A percentile compares a stretch with the other conserved stretches of the same genome.
Conservation (phyloP, 2,113 vertebrate species). For the Chaetops frenatus region DNA sequence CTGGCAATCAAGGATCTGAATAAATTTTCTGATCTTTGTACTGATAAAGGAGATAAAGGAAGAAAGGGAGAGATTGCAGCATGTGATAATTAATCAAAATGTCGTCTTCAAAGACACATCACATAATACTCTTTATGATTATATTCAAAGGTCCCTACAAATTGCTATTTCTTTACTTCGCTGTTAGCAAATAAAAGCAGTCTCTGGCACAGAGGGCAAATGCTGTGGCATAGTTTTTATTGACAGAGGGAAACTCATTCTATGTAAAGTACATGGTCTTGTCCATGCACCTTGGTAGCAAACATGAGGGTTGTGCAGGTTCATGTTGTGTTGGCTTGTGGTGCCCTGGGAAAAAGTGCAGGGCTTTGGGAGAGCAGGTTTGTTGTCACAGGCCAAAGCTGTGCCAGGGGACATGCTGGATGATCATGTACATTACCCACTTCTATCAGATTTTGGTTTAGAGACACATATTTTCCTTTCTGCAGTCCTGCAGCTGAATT, state of each 20-base stretch:
- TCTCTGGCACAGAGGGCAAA: background rate
- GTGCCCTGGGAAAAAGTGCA: background rate
- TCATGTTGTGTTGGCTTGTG: background rate
- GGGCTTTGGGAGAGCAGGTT: background rate
- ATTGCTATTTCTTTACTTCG: background rate
- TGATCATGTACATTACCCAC: rapidly evolving
- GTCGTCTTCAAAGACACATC: background rate
- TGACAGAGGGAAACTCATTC: background rate
- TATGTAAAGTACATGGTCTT: rapidly evolving
- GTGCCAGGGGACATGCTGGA: background rate
- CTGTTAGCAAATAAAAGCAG: background rate
- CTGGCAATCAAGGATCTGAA: background rate
- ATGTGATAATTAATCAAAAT: background rate
- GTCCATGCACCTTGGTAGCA: background rate
- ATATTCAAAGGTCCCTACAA: background rate
- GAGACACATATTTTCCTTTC: background rate
- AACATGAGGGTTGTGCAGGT: rapidly evolving
- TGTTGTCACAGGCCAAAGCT: background rate
- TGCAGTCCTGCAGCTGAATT: background rate
- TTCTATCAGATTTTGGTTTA: background rate
- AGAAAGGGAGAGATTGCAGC: background rate
- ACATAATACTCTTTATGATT: background rate
- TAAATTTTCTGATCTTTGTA: background rate
- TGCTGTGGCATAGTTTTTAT: background rate
- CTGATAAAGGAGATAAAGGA: background rate